Conservation (phyloP, 2,797 vertebrate genomes). For the Sphenodon punctatus region DNA sequence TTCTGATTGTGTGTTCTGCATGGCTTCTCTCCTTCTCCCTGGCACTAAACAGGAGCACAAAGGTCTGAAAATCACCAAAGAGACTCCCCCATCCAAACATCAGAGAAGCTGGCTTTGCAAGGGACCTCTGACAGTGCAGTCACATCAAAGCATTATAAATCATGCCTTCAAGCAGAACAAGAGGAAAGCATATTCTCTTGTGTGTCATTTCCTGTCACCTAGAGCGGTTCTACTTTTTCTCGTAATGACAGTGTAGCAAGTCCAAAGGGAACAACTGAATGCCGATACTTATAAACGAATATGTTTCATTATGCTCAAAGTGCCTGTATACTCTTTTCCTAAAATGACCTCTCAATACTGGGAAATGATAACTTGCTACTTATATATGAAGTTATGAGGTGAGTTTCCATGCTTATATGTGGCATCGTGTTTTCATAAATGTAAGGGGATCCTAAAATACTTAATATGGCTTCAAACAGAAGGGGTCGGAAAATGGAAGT, state of each 20-base stretch:
- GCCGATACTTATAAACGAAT: not conserved
- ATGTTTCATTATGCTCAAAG: not conserved
- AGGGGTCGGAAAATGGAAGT: not conserved
- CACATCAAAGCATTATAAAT: not conserved
- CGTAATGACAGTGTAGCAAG: not conserved
- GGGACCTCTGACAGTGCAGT: not conserved
- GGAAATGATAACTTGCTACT: conserved; percentile 1
- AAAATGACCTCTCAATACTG: not conserved
- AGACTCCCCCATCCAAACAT: not conserved
- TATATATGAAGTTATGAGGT: not conserved
- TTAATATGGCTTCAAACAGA: not conserved
- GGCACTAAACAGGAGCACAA: not conserved
- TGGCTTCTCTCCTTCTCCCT: conserved; percentile 5
- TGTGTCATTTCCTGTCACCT: conserved; percentile 5
- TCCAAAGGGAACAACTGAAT: not conserved
- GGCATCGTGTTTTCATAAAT: not conserved
- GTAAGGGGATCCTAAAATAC: not conserved
- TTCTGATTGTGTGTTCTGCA: conserved; percentile 30
- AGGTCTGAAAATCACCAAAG: conserved; percentile 13
- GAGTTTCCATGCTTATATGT: not conserved
- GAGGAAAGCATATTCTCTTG: conserved; percentile 3
- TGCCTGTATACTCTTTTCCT: no score
- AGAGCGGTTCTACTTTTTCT: not conserved
- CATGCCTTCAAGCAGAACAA: not conserved
- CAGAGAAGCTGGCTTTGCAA: not conserved